Base-by-base conservation (phyloP, 2,888 invertebrate species). In the Oligia fasciuncula region DNA sequence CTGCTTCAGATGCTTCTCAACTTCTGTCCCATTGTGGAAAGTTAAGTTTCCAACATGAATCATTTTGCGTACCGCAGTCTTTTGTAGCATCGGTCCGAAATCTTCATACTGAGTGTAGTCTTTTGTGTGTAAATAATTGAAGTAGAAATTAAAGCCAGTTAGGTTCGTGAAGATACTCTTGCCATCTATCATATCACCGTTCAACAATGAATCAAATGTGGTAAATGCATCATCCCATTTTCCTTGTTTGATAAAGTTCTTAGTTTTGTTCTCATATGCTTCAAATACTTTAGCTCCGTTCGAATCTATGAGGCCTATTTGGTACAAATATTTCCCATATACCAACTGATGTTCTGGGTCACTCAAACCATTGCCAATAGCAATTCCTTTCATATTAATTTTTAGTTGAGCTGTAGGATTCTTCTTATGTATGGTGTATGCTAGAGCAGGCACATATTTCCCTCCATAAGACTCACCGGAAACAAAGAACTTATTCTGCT, bases 401-500 rank as follows among this genome's bases (percentile, higher is more conserved):
- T 97, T 98, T 46, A 98, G 97, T 90, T 97, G 97, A 9, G 97
- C 94, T 75, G 96, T 93, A 0, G 98, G 97, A 84, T 97, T 97
- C 77, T 97, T 97, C 86, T 97, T 97, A 89, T 98, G 97, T 77
- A 98, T 98, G 0, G 98, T 97, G 91, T 98, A 97, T 0, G 98
- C 97, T 73, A 98, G 93, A 0, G 99, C 98, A 1, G 99, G 99
- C 0, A 97, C 97, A 93, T 97, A 97, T 87, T 97, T 97, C 0
- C 99, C 99, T 67, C 97, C 99, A 92, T 99, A 99, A 0, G 99
- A 99, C 95, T 99, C 99, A 1, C 99, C 99, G 0, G 98, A 98
- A 0, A 99, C 97, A 95, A 98, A 99, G 93, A 99, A 99, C 73
- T 98, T 98, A 89, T 98, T 98, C 1, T 95, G 92, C 90, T 97